phyloP scores from a whole-genome alignment of 1,140 invertebrate genomes.

The Branchinecta lindahli region DNA sequence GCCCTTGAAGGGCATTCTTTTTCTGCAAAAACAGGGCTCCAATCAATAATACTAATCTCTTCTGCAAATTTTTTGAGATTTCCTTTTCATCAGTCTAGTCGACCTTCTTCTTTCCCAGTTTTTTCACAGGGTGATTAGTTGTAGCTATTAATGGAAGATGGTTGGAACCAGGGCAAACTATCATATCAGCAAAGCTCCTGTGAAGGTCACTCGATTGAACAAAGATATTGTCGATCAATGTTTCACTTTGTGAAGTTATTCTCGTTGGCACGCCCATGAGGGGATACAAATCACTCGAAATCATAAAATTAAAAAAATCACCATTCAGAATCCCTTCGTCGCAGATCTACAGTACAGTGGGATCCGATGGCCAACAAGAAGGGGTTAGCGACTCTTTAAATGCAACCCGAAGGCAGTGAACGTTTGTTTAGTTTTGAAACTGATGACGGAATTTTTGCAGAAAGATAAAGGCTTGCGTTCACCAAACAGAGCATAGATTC shows the following conservation, averaged over 20 bases:
- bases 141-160: constrained; percentile 10
- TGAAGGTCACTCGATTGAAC: not conserved
- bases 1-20: constrained; percentile 3
- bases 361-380: too few relatives aligned
- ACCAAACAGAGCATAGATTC: too few relatives aligned
- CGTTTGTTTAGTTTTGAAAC: too few relatives aligned
- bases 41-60: constrained; percentile 7
- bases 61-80: not conserved
- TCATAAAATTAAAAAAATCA: constrained; percentile 5
- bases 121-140: not conserved
- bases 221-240: constrained; percentile 10
- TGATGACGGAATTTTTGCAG: too few relatives aligned
- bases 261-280: not conserved
- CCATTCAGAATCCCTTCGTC: not conserved
- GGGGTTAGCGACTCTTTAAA: too few relatives aligned
- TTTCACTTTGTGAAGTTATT: constrained; percentile 11
- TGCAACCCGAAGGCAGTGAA: too few relatives aligned
- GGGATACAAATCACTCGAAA: constrained; percentile 1
- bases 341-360: too few relatives aligned
- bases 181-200: constrained; percentile 3
- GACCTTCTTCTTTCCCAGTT: not conserved
- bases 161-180: not conserved
- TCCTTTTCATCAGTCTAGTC: not conserved
- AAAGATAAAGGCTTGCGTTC: too few relatives aligned
- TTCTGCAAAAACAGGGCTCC: not conserved